These are phyloP conservation scores for Caerostris darwini DNA, from an alignment of 1,140 invertebrate species.

Conservation along the genomic window DNA sequence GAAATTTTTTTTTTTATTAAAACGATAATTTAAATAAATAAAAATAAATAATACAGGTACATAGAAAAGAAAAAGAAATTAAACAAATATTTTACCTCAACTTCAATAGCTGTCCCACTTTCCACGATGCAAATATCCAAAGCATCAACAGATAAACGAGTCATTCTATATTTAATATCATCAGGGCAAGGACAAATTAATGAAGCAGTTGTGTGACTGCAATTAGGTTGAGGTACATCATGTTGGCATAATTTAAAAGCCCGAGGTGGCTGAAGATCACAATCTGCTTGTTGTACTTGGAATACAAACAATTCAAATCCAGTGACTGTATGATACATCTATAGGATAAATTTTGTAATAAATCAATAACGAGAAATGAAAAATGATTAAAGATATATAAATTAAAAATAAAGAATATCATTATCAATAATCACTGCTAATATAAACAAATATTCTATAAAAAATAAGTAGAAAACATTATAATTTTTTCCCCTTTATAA, in stretches of 20 bases:
- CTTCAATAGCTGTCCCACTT: slow-evolving; percentile 91
- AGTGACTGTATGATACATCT: slow-evolving; percentile 91
- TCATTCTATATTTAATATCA: slow-evolving; percentile 97
- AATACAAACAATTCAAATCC: slow-evolving; percentile 94
- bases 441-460: no score
- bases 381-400: no score
- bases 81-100: slow-evolving; percentile 86
- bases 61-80: neutral
- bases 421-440: no score
- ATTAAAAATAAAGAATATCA: no score
- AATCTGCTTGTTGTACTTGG: slow-evolving; percentile 93
- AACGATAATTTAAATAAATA: no score
- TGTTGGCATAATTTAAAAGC: slow-evolving; percentile 92
- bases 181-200: slow-evolving; percentile 90
- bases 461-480: no score
- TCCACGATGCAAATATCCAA: slow-evolving; percentile 96
- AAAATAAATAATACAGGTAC: neutral
- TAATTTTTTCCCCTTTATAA: no score
- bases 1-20: slow-evolving; percentile 65
- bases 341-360: slow-evolving; percentile 57
- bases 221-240: slow-evolving; percentile 88
- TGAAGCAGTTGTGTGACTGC: slow-evolving; percentile 87
- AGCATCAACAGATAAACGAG: slow-evolving; percentile 93
- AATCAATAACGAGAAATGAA: slow-evolving; percentile 56
- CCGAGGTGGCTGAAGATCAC: slow-evolving; percentile 90